These are phyloP conservation scores for Spicauda simplicius DNA, from an alignment of 2,888 invertebrate species.

Conservation along the genomic window DNA sequence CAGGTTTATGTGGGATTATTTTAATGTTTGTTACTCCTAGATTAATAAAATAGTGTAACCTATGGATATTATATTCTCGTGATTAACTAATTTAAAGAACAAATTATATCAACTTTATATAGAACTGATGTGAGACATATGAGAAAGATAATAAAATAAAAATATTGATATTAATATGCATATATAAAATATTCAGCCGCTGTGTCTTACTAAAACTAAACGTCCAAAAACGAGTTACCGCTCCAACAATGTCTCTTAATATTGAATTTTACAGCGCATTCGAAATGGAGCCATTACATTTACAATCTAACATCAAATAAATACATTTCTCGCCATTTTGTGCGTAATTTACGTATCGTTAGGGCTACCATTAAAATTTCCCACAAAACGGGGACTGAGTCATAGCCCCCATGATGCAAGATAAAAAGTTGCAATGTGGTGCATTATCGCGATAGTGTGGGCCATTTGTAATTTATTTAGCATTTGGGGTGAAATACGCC, in stretches of 20 bases:
- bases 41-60: no score
- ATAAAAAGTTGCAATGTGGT: slow-evolving; percentile 40
- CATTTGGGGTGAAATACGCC: slow-evolving; percentile 15
- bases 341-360: slow-evolving; percentile 21
- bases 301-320: slow-evolving; percentile 7
- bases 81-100: no score
- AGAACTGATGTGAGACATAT: no score
- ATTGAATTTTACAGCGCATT: slow-evolving; percentile 3
- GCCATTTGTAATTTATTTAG: slow-evolving; percentile 29
- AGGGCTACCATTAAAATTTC: slow-evolving; percentile 31
- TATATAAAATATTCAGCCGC: no score
- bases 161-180: no score
- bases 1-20: no score
- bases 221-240: not conserved
- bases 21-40: no score
- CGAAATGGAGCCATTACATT: not conserved
- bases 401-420: slow-evolving; percentile 36
- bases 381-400: slow-evolving; percentile 39
- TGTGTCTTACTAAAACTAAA: no score
- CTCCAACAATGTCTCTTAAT: not conserved
- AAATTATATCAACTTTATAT: no score
- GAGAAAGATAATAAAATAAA: no score
- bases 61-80: no score
- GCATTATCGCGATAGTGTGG: slow-evolving; percentile 40
- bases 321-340: slow-evolving; percentile 7